Percentiles rank a stretch among this genome's conserved stretches.
These are phyloP conservation scores for Pristionchus exspectatus DNA, from an alignment of 2,888 invertebrate species.

Conservation along the genomic window DNA sequence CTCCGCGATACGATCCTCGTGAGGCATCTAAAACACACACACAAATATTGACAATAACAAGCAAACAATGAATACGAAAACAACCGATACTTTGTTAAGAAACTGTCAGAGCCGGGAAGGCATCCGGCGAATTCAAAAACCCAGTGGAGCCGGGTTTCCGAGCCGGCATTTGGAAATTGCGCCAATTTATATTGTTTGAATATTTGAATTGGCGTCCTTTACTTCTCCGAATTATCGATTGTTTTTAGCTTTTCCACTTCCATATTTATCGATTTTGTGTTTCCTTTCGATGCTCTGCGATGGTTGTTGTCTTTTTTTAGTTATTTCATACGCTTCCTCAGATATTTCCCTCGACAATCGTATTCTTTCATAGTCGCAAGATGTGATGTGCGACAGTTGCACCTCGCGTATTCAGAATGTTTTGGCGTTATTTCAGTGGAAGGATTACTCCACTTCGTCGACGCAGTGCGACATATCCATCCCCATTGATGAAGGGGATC, in stretches of 20 bases:
- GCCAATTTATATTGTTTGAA: slow-evolving; percentile 14
- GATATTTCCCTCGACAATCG: neutral
- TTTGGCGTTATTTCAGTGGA: neutral
- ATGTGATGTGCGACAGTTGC: neutral
- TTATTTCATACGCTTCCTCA: neutral
- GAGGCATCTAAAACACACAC: slow-evolving; percentile 60
- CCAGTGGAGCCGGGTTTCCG: neutral
- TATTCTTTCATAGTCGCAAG: neutral
- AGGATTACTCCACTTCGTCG: neutral
- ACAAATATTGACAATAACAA: neutral
- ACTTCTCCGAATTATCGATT: neutral
- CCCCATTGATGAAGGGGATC: neutral
- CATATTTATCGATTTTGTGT: neutral
- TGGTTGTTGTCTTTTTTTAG: neutral
- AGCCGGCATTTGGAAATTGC: neutral
- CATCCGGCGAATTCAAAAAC: neutral
- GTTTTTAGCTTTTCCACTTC: neutral
- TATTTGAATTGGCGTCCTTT: slow-evolving; percentile 6
- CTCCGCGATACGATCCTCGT: slow-evolving; percentile 68
- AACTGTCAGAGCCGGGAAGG: neutral
- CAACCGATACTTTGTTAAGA: neutral
- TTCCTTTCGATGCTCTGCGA: neutral
- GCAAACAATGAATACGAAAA: neutral
- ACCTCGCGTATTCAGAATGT: neutral
- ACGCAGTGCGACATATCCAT: slow-evolving; percentile 3